Percentiles rank a stretch among this genome's conserved stretches.
These are phyloP conservation scores for Sussaba pulchella DNA, from an alignment of 2,888 invertebrate genomes.

Conservation along the genomic window DNA sequence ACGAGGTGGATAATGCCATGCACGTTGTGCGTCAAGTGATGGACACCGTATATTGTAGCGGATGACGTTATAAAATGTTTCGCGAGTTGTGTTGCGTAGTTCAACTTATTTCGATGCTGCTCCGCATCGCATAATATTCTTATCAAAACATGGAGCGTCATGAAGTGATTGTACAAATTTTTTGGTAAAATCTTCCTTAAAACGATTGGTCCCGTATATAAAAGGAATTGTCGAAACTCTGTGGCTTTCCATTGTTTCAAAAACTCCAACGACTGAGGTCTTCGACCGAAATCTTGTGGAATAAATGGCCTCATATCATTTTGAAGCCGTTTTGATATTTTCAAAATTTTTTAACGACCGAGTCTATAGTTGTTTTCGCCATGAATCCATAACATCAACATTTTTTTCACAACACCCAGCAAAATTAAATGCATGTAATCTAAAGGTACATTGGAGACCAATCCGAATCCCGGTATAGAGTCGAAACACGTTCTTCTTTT, in stretches of 20 bases:
- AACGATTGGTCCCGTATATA: conserved; percentile 54
- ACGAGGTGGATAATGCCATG: conserved; percentile 57
- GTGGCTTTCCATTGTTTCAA: conserved; percentile 66
- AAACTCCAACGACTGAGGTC: conserved; percentile 40
- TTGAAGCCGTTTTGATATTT: conserved; percentile 48
- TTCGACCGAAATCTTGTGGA: conserved; percentile 52
- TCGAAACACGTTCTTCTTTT: conserved; percentile 53
- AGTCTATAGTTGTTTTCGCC: conserved; percentile 56
- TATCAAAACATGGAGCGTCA: conserved; percentile 44
- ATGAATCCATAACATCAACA: conserved; percentile 46
- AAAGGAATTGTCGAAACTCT: conserved; percentile 66
- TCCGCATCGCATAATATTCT: conserved; percentile 50
- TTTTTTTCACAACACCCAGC: conserved; percentile 54
- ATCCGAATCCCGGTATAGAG: conserved; percentile 57
- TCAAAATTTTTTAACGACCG: conserved; percentile 53
- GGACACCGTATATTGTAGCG: conserved; percentile 52
- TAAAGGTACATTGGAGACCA: conserved; percentile 55
- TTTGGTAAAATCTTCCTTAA: conserved; percentile 40
- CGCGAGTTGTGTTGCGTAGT: conserved; percentile 51
- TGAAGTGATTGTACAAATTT: conserved; percentile 49
- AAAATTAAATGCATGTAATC: conserved; percentile 60
- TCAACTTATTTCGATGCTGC: conserved; percentile 51
- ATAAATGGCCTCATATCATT: conserved; percentile 48
- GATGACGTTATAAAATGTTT: conserved; percentile 55
- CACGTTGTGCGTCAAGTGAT: conserved; percentile 60